Evolutionary conservation across 2,113 vertebrate species (phyloP).

Genomic region (Verasper variegatus): DNA sequence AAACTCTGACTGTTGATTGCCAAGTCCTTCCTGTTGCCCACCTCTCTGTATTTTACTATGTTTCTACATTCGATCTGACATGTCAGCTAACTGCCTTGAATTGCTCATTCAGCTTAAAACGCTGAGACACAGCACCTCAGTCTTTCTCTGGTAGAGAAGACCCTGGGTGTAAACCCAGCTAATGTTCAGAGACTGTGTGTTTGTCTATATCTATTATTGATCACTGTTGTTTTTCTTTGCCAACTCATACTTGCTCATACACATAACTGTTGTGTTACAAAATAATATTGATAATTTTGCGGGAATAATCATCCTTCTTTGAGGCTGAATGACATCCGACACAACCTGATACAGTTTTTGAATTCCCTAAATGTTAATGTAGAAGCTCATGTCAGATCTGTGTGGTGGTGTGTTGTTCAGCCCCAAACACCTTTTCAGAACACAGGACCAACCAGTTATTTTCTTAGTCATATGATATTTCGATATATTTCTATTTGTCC

Average conservation of each 20-base stretch:
- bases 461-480: background rate
- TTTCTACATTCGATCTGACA: background rate
- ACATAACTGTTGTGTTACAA: constrained; percentile 13
- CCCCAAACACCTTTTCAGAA: constrained; percentile 58
- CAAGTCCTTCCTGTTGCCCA: too few relatives aligned
- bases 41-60: too few relatives aligned
- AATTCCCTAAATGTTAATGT: background rate
- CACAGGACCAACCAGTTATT: constrained; percentile 36
- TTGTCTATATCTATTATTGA: constrained; percentile 9
- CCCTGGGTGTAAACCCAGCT: background rate
- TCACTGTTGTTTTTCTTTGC: constrained; percentile 22
- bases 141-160: background rate
- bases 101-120: background rate
- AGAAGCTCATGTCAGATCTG: too few relatives aligned
- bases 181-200: constrained; percentile 7
- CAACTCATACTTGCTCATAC: constrained; percentile 40
- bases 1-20: too few relatives aligned
- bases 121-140: background rate
- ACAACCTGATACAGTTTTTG: background rate
- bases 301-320: constrained; percentile 46
- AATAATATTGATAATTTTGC: constrained; percentile 32
- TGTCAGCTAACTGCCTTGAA: background rate
- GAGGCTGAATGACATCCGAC: constrained; percentile 58
- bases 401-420: constrained; percentile 44
- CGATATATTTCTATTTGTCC: background rate